Percentiles rank a stretch among this genome's conserved stretches.
Conservation (phyloP, 2,113 vertebrate genomes). For the Tachysurus vachellii region DNA sequence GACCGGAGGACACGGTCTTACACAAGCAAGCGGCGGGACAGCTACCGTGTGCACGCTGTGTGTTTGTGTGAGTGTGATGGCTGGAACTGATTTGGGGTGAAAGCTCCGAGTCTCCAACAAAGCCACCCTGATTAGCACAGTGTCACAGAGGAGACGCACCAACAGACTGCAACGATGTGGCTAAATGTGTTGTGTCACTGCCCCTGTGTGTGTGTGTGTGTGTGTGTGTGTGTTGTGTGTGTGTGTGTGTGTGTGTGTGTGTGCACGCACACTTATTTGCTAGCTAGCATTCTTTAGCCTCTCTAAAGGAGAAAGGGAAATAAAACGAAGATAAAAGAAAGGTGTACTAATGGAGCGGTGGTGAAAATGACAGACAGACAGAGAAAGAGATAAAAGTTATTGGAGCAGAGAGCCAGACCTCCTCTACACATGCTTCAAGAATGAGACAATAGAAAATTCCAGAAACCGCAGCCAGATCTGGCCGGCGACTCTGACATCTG, state of each 20-base stretch:
- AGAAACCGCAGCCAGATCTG: conserved; percentile 38
- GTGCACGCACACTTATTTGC: background rate
- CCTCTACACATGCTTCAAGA: conserved; percentile 55
- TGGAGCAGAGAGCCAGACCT: conserved; percentile 57
- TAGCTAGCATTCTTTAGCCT: background rate
- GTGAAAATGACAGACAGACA: background rate
- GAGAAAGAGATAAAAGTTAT: conserved; percentile 51
- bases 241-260: background rate
- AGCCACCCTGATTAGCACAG: conserved; percentile 37
- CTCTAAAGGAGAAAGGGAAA: background rate
- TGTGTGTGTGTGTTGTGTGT: background rate
- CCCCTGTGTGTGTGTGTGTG: conserved; percentile 16
- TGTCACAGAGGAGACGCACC: conserved; percentile 32
- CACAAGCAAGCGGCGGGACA: background rate
- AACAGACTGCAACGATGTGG: conserved; percentile 30
- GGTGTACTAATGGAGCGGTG: background rate
- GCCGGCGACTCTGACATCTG: background rate
- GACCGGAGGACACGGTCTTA: conserved; percentile 2
- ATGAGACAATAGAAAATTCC: conserved; percentile 71
- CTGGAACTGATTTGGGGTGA: conserved; percentile 55
- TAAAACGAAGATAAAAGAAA: background rate
- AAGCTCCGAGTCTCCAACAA: conserved; percentile 50
- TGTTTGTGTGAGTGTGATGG: conserved; percentile 41
- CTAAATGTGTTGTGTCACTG: conserved; percentile 46
- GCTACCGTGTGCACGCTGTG: conserved; percentile 22